Base-by-base conservation (phyloP, 1,140 invertebrate species). In the Dryas iulia region DNA sequence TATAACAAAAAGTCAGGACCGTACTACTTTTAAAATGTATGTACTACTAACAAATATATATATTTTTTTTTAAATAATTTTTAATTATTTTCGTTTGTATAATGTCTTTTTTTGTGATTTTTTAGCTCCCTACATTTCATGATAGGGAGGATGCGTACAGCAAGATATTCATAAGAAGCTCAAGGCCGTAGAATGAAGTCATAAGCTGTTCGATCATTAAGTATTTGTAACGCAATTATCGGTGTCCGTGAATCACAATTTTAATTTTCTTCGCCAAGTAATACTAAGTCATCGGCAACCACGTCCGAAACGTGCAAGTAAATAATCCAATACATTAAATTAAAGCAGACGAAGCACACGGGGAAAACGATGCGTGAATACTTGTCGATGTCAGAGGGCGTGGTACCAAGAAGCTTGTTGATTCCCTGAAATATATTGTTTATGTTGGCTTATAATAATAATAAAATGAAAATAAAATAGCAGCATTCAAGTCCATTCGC, bases 281-380 rank as follows among this genome's bases (percentile, higher is more conserved):
- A 92, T 63, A 98, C 97, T 80, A 98, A 93, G 92, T 98, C 97
- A 83, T 98, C 97, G 71, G 97, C 97, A n/a, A 98, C 96, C 24
- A 98, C 97, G 92, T 98, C 97, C 73, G 97, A 98, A 82, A 98
- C 98, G 94, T 98, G 97, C 72, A 98, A 93, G 85, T 98, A 98
- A 79, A 98, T 98, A 87, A 98, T 98, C 98, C 98, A 99, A 92
- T 99, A 98, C 97, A 98, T 98, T 59, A 98, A 94, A 91, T 99
- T 98, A 94, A 99, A 99, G 92, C 97, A 98, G 72, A 98, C 96
- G 93, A 99, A 99, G 93, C 97, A 98, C 56, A 99, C 97, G 6
- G 98, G 98, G 91, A 98, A 98, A 79, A 98, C 97, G 89, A 98
- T 98, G 81, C 98, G 95, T 31, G 97, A 98, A 86, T 98, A 98